These are phyloP conservation scores for Sardinella longiceps DNA, from an alignment of 2,797 vertebrate species.

Conservation along the genomic window DNA sequence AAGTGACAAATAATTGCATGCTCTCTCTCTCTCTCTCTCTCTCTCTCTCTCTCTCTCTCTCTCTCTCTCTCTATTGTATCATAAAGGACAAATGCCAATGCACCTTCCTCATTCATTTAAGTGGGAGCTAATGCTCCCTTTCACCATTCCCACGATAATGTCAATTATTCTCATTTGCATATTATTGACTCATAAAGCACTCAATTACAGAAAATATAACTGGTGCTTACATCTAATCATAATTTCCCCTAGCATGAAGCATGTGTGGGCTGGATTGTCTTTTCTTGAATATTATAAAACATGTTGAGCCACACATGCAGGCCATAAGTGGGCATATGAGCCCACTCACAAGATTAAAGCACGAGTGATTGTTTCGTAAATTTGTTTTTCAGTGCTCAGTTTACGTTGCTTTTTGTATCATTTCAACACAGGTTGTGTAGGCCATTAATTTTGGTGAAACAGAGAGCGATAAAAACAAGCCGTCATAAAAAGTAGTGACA, in stretches of 20 bases:
- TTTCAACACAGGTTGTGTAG: not conserved
- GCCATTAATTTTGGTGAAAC: not conserved
- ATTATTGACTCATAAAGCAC: not conserved
- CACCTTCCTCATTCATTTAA: not conserved
- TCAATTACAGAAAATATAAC: not conserved
- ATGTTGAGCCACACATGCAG: not conserved
- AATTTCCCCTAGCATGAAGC: not conserved
- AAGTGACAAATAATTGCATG: not conserved
- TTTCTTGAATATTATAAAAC: not conserved
- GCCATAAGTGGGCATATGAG: not conserved
- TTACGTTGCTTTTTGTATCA: not conserved
- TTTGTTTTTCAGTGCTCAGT: not conserved
- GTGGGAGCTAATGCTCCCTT: not conserved
- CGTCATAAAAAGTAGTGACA: not conserved
- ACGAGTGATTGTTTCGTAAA: not conserved
- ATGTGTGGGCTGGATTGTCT: not conserved
- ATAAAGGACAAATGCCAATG: not conserved
- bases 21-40: not conserved
- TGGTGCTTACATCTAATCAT: not conserved
- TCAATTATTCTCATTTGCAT: not conserved
- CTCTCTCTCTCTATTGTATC: not conserved
- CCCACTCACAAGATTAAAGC: not conserved
- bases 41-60: no score
- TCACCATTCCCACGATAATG: not conserved
- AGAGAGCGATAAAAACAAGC: not conserved